phyloP scores from a whole-genome alignment of 2,113 vertebrate genomes.

The Spermophilus dauricus region DNA sequence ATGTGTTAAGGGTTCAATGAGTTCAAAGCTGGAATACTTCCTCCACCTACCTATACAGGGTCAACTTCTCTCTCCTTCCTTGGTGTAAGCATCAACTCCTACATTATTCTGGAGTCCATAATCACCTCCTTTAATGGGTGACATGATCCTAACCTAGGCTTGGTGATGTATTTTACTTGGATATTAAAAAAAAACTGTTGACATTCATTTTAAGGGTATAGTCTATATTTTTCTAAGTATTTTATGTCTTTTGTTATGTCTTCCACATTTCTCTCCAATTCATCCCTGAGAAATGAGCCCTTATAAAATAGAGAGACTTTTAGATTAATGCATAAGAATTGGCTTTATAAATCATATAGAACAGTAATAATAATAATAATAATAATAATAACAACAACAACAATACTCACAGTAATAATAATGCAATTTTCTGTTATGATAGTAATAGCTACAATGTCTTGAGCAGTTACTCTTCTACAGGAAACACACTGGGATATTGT shows the following conservation, averaged over 20 bases:
- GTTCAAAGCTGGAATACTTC: constrained; percentile 34
- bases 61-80: not conserved
- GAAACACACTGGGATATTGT: not conserved
- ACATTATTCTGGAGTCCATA: not conserved
- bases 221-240: not conserved
- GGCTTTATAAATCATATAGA: not conserved
- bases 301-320: constrained; percentile 23
- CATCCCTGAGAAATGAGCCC: not conserved
- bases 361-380: constrained; percentile 12
- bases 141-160: not conserved
- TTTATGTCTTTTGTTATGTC: not conserved
- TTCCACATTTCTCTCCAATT: not conserved
- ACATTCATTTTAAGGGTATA: not conserved
- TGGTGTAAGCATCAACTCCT: not conserved
- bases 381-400: not conserved
- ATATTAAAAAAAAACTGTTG: not conserved
- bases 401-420: not conserved
- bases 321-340: not conserved
- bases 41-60: not conserved
- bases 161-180: not conserved
- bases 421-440: not conserved
- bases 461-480: constrained; percentile 30
- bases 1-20: not conserved
- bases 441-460: not conserved
- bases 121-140: not conserved